These are phyloP conservation scores for Ruditapes philippinarum DNA, from an alignment of 1,140 invertebrate species.

Conservation along the genomic window DNA sequence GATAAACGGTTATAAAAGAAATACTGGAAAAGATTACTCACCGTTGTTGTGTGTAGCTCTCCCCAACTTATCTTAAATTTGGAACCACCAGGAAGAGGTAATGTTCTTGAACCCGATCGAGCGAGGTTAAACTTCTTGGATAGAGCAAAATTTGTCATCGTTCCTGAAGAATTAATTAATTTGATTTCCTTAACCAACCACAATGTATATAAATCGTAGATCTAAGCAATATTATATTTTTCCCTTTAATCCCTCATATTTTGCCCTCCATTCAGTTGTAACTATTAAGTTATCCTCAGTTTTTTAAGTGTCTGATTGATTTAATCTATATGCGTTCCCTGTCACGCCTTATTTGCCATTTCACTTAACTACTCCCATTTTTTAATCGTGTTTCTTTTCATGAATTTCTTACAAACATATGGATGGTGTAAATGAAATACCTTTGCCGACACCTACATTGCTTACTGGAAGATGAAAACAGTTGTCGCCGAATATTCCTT, in stretches of 20 bases:
- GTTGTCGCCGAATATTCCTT: neutral
- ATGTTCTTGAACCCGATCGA: neutral
- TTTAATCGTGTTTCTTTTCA: no score
- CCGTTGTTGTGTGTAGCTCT: neutral
- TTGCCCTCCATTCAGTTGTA: no score
- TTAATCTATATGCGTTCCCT: no score
- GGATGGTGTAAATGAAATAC: neutral
- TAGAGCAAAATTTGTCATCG: neutral
- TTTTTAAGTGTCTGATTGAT: no score
- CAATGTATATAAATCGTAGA: no score
- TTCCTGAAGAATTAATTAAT: neutral
- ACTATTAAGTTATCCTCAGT: no score
- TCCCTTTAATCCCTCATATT: no score
- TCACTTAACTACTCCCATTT: no score
- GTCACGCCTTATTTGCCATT: no score
- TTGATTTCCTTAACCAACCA: neutral
- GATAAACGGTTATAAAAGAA: no score
- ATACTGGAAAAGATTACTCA: neutral
- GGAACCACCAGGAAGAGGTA: neutral
- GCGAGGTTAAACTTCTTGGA: neutral
- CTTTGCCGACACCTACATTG: slow-evolving; percentile 17
- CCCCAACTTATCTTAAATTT: slow-evolving; percentile 16
- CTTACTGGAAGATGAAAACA: slow-evolving; percentile 30
- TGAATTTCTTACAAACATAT: neutral
- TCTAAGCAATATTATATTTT: no score